phyloP scores from a whole-genome alignment of 2,797 vertebrate genomes.

The Alouatta caraya region DNA sequence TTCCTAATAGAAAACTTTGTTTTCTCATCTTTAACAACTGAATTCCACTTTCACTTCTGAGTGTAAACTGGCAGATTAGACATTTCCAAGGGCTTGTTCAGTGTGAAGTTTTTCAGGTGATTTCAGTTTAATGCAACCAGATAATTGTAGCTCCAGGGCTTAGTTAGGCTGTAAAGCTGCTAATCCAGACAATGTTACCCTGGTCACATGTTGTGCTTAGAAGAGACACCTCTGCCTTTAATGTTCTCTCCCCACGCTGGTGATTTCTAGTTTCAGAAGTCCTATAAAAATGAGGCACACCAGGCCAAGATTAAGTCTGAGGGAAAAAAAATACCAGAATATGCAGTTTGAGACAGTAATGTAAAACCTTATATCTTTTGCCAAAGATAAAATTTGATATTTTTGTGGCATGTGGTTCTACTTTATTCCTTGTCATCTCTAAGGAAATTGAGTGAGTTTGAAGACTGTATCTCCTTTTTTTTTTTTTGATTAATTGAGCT shows the following conservation, averaged over 20 bases:
- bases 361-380: slow-evolving; percentile 10
- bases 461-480: not conserved
- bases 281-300: slow-evolving; percentile 70
- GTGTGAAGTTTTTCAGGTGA: slow-evolving; percentile 83
- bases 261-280: slow-evolving; percentile 59
- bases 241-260: slow-evolving; percentile 73
- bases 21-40: slow-evolving; percentile 53
- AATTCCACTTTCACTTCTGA: slow-evolving; percentile 76
- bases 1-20: slow-evolving; percentile 59
- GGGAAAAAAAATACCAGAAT: not conserved
- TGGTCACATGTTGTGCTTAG: slow-evolving; percentile 78
- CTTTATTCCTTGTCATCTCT: not conserved
- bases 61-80: slow-evolving; percentile 75
- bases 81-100: slow-evolving; percentile 77
- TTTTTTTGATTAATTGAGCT: not conserved
- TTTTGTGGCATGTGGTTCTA: not conserved
- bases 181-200: slow-evolving; percentile 84
- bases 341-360: not conserved
- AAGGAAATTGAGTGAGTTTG: not conserved
- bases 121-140: slow-evolving; percentile 85
- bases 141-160: slow-evolving; percentile 86
- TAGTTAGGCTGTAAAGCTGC: slow-evolving; percentile 82
- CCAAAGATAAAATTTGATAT: not conserved
- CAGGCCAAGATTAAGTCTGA: slow-evolving; percentile 51
- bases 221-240: slow-evolving; percentile 81